phyloP scores from a whole-genome alignment of 2,888 invertebrate species.

The Caenorhabditis parvicauda region DNA sequence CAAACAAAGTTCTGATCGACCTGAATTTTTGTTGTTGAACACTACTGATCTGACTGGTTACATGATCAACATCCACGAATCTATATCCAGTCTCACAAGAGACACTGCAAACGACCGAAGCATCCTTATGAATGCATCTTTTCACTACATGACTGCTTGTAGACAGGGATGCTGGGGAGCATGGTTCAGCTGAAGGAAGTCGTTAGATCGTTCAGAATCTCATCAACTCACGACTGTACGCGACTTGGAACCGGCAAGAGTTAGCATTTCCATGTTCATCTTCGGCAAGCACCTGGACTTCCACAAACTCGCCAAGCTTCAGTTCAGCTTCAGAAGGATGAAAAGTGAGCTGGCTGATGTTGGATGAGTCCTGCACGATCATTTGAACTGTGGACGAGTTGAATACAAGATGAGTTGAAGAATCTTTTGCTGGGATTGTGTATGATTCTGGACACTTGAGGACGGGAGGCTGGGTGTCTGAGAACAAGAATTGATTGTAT shows the following conservation, averaged over 20 bases:
- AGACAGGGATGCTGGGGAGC: conserved; percentile 89
- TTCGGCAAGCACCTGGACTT: conserved; percentile 49
- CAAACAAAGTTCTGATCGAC: conserved; percentile 36
- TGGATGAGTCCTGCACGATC: conserved; percentile 60
- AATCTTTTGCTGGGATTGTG: conserved; percentile 44
- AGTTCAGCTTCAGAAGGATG: conserved; percentile 49
- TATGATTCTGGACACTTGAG: conserved; percentile 63
- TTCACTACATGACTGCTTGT: conserved; percentile 78
- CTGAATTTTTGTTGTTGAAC: conserved; percentile 6
- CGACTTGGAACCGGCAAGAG: conserved; percentile 62
- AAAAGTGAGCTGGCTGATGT: conserved; percentile 55
- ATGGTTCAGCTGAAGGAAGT: conserved; percentile 64
- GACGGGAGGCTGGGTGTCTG: conserved; percentile 60
- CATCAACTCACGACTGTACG: conserved; percentile 43
- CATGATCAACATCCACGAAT: conserved; percentile 47
- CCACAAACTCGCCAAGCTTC: conserved; percentile 33
- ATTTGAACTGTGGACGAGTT: conserved; percentile 54
- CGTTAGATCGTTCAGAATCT: not conserved
- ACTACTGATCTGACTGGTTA: not conserved
- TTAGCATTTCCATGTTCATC: conserved; percentile 60
- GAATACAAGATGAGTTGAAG: conserved; percentile 48
- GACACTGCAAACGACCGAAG: conserved; percentile 67
- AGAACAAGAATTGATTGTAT: conserved; percentile 4
- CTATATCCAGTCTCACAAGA: conserved; percentile 53
- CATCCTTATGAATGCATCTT: conserved; percentile 70